These are phyloP conservation scores for Protobothrops flavoviridis DNA, from an alignment of 2,113 vertebrate species.

Conservation along the genomic window DNA sequence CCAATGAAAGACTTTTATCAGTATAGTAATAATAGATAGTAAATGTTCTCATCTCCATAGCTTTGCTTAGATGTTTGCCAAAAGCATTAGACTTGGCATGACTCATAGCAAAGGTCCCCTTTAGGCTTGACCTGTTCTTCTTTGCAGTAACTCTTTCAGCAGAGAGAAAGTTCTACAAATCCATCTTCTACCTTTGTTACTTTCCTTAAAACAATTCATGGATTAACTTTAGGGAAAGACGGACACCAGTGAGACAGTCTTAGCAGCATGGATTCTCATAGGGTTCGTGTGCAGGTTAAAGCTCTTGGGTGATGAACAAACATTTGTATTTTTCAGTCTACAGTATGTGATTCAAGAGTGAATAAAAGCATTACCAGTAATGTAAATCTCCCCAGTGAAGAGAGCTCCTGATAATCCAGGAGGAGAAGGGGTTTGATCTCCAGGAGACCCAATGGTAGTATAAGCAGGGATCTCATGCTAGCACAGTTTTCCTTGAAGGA, in stretches of 20 bases:
- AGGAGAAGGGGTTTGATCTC: not conserved
- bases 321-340: not conserved
- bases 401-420: not conserved
- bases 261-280: not conserved
- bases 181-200: not conserved
- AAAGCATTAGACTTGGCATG: not conserved
- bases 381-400: not conserved
- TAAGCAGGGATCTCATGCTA: not conserved
- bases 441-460: not conserved
- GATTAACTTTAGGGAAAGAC: not conserved
- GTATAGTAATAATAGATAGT: not conserved
- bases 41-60: not conserved
- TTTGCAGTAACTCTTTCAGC: not conserved
- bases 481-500: not conserved
- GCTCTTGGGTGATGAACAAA: not conserved
- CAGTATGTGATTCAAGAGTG: not conserved
- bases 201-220: not conserved
- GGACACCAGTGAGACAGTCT: not conserved
- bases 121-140: not conserved
- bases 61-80: not conserved
- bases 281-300: not conserved
- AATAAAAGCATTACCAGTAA: not conserved
- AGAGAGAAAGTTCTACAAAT: not conserved
- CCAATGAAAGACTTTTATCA: not conserved
- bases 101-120: not conserved